phyloP scores from a whole-genome alignment of 2,113 vertebrate species.

The Psittacus erithacus region DNA sequence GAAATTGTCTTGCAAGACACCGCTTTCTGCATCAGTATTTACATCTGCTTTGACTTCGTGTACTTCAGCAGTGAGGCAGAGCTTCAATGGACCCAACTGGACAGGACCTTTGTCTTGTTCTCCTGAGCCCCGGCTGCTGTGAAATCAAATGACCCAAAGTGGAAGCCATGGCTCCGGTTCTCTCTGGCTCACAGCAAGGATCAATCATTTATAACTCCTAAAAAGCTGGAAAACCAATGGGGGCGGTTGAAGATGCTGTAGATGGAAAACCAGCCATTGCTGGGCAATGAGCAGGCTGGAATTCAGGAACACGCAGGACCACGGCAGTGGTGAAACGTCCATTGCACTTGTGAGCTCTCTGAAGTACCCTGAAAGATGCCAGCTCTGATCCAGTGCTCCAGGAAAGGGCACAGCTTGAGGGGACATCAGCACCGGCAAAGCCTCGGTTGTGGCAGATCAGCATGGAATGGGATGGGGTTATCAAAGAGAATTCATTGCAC shows the following conservation, averaged over 20 bases:
- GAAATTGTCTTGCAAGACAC: slow-evolving; percentile 36
- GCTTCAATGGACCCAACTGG: neutral
- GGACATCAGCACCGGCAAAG: neutral
- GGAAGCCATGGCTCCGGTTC: neutral
- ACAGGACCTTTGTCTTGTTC: neutral
- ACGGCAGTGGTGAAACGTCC: neutral
- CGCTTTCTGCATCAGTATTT: slow-evolving; percentile 31
- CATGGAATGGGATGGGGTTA: neutral
- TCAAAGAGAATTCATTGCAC: neutral
- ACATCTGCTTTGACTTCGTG: neutral
- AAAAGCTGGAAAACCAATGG: neutral
- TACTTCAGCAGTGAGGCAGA: neutral
- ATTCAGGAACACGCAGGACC: neutral
- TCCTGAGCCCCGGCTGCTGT: neutral
- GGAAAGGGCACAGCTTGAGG: neutral
- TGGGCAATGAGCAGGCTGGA: neutral
- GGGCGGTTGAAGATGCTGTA: neutral
- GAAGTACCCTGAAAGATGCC: neutral
- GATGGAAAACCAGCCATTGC: neutral
- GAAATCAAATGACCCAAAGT: neutral
- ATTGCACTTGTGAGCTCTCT: rapidly evolving
- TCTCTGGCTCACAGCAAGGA: neutral
- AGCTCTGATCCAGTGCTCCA: neutral
- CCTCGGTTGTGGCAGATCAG: rapidly evolving
- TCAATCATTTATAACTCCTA: neutral